Evolutionary conservation across 2,797 vertebrate species (phyloP), one percentile per base, ranked within the genome.

Genomic region (Coracias cyanogaster): DNA sequence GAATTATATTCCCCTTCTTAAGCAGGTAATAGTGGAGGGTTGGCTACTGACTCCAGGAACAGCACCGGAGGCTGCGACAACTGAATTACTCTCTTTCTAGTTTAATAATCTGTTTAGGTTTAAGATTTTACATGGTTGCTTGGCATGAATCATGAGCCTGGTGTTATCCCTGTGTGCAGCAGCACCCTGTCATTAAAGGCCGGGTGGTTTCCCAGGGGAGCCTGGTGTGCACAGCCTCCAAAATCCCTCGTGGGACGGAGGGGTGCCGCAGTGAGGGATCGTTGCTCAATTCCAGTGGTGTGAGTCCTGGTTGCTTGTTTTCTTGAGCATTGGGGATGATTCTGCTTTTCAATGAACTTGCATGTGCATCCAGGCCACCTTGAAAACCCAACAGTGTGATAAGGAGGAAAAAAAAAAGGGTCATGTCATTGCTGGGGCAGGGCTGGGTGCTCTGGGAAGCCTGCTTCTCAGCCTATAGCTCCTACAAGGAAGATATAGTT

Each of bases 251-350:
- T 0, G 13, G 61, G 61, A 20, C 51, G 1, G 4, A 3, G 15
- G 12, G 28, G 10, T 22, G 35, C 52, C 2, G 0, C 12, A 3
- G 33, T 0, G 4, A 48, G 35, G 51, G 65, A 20, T 39, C 1
- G 1, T 24, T 65, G n/a, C 45, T 78, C 25, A 1, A 33, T 54
- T 37, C 61, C 46, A 29, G 52, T 71, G 57, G 7, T 0, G 2
- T 3, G 31, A 46, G 20, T 26, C 62, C 74, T 67, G 24, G 5
- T 25, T 17, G 11, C 45, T 65, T 25, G 15, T 7, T 45, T 82
- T 35, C 52, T 12, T 24, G n/a, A 73, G 33, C 37, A 2, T 4
- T 5, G 17, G 10, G 24, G 31, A 10, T 46, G 31, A 26, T 22
- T 39, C 33, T 51, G 33, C 67, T 82, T 74, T 55, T 46, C 21